Evolutionary conservation across 2,113 vertebrate genomes (phyloP).

Genomic region (Microcebus griseorufus): DNA sequence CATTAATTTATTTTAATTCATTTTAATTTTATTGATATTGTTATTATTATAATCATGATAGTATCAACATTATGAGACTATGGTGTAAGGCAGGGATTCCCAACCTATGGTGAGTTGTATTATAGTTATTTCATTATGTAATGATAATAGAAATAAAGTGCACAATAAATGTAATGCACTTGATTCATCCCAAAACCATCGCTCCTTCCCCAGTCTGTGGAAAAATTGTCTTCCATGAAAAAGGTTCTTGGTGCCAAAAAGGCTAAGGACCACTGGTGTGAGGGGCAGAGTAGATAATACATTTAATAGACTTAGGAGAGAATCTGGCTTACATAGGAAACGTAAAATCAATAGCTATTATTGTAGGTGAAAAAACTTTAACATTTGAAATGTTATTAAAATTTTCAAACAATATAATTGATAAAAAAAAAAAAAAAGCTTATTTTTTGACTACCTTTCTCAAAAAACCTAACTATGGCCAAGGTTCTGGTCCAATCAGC

Average conservation of each 20-base stretch:
- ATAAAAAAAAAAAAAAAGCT: neutral
- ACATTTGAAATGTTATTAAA: neutral
- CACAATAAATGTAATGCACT: too few relatives aligned
- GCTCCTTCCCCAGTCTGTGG: too few relatives aligned
- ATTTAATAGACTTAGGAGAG: neutral
- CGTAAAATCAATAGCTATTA: neutral
- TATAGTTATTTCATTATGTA: too few relatives aligned
- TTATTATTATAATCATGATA: neutral
- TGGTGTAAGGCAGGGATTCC: too few relatives aligned
- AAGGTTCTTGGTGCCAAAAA: too few relatives aligned
- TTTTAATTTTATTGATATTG: neutral
- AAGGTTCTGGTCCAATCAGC: neutral
- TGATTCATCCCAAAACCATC: too few relatives aligned
- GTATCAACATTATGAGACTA: neutral
- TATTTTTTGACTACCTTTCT: neutral
- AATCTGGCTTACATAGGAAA: neutral
- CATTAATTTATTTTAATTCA: neutral
- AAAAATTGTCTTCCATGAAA: too few relatives aligned
- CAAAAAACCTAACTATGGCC: neutral
- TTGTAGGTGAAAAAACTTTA: neutral
- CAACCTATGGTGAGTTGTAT: too few relatives aligned
- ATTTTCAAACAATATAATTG: neutral
- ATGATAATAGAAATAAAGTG: too few relatives aligned
- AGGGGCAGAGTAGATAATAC: neutral
- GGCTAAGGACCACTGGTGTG: too few relatives aligned